Percentiles rank a stretch among this genome's conserved stretches.
Conservation (phyloP, 2,888 invertebrate species). For the Leptopilina drosophilae region DNA sequence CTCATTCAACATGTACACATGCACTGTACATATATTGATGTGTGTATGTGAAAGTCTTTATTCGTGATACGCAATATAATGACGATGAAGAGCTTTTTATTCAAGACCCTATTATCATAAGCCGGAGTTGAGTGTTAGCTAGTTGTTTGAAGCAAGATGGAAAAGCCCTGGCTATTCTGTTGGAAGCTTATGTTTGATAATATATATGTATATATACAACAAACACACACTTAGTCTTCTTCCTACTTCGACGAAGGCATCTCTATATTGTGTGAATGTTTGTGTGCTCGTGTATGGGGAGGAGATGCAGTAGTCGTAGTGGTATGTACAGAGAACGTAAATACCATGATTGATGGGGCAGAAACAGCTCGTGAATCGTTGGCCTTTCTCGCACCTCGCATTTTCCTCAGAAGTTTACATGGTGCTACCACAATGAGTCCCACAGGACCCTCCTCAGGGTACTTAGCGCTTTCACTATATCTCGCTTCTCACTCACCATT, state of each 20-base stretch:
- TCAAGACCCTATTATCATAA: slow-evolving; percentile 44
- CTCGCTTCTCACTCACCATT: slow-evolving; percentile 42
- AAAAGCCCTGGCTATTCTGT: slow-evolving; percentile 50
- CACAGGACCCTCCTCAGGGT: slow-evolving; percentile 55
- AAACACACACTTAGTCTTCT: slow-evolving; percentile 56
- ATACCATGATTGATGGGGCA: slow-evolving; percentile 71
- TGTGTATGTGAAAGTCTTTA: slow-evolving; percentile 10
- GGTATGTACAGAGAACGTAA: slow-evolving; percentile 59
- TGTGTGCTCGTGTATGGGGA: slow-evolving; percentile 41
- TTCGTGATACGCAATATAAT: slow-evolving; percentile 23
- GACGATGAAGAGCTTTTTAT: slow-evolving; percentile 30
- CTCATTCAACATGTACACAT: background rate
- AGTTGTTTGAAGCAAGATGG: slow-evolving; percentile 51
- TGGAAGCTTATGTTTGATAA: slow-evolving; percentile 48
- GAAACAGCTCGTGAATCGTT: slow-evolving; percentile 64
- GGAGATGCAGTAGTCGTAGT: slow-evolving; percentile 48
- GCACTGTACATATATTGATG: background rate
- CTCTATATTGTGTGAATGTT: slow-evolving; percentile 52
- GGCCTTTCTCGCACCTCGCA: slow-evolving; percentile 23
- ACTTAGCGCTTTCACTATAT: slow-evolving; percentile 25
- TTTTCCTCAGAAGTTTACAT: slow-evolving; percentile 60
- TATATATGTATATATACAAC: background rate
- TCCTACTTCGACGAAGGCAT: slow-evolving; percentile 59
- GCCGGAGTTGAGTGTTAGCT: slow-evolving; percentile 47
- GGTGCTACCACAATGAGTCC: slow-evolving; percentile 60